phyloP scores from a whole-genome alignment of 1,140 invertebrate species.

The Drosophila neocordata region DNA sequence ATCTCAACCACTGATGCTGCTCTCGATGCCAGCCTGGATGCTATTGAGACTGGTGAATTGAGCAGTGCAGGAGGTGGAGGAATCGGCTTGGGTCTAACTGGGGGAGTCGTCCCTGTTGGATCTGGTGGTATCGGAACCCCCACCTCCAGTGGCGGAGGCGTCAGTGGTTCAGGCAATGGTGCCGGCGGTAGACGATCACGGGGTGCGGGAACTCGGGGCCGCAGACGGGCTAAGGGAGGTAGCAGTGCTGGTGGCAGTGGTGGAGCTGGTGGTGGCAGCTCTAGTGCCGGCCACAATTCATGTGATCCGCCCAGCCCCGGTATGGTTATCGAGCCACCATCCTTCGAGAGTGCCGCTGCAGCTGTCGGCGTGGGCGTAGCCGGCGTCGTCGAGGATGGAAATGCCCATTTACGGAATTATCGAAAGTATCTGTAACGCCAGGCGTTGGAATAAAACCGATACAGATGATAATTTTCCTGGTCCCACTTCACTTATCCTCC shows the following conservation, averaged over 20 bases:
- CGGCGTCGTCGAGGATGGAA: slow-evolving; percentile 64
- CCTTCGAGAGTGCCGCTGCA: slow-evolving; percentile 79
- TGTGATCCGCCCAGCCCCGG: slow-evolving; percentile 71
- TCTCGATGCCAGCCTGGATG: slow-evolving; percentile 70
- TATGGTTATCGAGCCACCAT: slow-evolving; percentile 73
- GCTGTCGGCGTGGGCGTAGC: slow-evolving; percentile 62
- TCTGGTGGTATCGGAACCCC: slow-evolving; percentile 16
- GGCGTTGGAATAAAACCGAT: slow-evolving; percentile 3
- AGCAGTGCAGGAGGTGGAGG: slow-evolving; percentile 23
- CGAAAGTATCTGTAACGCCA: slow-evolving; percentile 82
- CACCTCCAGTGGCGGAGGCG: slow-evolving; percentile 20
- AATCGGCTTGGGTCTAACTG: slow-evolving; percentile 10
- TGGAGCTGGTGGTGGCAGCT: slow-evolving; percentile 18
- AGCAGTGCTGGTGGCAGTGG: slow-evolving; percentile 18
- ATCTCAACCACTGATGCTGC: slow-evolving; percentile 62
- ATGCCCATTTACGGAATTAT: slow-evolving; percentile 79
- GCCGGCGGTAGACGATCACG: slow-evolving; percentile 52
- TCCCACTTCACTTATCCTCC: background rate
- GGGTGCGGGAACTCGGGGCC: slow-evolving; percentile 66
- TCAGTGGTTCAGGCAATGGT: slow-evolving; percentile 11
- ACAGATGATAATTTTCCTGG: background rate
- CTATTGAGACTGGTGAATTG: slow-evolving; percentile 63
- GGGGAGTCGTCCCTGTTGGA: background rate
- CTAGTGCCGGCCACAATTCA: slow-evolving; percentile 33
- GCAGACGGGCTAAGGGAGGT: slow-evolving; percentile 62